Conservation (phyloP, 2,888 invertebrate genomes). For the Dendrolimus houi region DNA sequence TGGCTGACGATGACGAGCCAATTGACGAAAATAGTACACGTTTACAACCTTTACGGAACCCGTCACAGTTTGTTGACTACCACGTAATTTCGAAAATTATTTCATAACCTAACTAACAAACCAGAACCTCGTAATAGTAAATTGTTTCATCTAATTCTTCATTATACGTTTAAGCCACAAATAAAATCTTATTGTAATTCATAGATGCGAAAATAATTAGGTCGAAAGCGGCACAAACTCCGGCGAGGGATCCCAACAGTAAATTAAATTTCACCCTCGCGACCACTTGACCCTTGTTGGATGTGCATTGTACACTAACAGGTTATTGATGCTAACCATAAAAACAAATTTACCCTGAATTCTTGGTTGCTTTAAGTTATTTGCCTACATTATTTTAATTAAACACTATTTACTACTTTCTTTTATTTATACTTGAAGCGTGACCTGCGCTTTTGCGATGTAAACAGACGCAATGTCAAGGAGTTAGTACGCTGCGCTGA, state of each 20-base stretch:
- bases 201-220: slow-evolving; percentile 50
- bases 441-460: too few relatives aligned
- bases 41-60: too few relatives aligned
- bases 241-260: slow-evolving; percentile 32
- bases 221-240: slow-evolving; percentile 34
- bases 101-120: too few relatives aligned
- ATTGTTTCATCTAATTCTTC: not conserved
- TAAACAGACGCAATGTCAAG: too few relatives aligned
- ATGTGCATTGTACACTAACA: slow-evolving; percentile 45
- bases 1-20: not conserved
- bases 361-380: not conserved
- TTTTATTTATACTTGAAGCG: too few relatives aligned
- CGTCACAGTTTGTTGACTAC: too few relatives aligned
- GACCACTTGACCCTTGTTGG: slow-evolving; percentile 49
- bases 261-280: slow-evolving; percentile 52
- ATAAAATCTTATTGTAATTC: slow-evolving; percentile 32
- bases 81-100: too few relatives aligned
- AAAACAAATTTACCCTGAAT: slow-evolving; percentile 21
- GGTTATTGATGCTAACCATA: slow-evolving; percentile 44
- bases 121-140: too few relatives aligned
- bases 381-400: too few relatives aligned
- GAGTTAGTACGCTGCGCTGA: too few relatives aligned
- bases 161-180: slow-evolving; percentile 9
- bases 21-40: not conserved
- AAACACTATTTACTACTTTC: too few relatives aligned